Evolutionary conservation across 2,888 invertebrate genomes (phyloP).

Genomic region (Cataglyphis rosenhaueri): DNA sequence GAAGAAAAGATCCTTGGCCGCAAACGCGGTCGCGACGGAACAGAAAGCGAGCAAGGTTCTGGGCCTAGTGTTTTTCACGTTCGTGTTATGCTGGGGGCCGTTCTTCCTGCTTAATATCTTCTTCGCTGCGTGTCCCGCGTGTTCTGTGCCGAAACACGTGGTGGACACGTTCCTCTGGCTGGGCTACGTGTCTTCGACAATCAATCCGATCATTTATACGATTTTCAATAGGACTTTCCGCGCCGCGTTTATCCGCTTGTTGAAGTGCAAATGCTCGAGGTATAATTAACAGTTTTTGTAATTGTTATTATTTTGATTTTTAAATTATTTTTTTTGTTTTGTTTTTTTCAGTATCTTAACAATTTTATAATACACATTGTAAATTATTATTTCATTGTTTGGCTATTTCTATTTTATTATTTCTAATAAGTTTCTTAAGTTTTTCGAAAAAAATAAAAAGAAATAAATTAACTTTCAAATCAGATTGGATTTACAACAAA

Average conservation of each 20-base stretch:
- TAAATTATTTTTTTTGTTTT: too few species aligned
- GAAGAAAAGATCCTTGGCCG: constrained; percentile 90
- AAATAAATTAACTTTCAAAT: neutral
- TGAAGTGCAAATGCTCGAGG: constrained; percentile 92
- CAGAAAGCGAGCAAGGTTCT: constrained; percentile 98
- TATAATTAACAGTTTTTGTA: constrained; percentile 78
- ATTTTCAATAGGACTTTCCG: constrained; percentile 96
- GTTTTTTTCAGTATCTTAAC: too few species aligned
- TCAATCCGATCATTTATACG: constrained; percentile 97
- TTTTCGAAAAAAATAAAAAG: neutral
- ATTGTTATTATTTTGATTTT: neutral
- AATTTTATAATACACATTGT: neutral
- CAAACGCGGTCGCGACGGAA: constrained; percentile 95
- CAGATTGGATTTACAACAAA: neutral
- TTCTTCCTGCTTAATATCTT: constrained; percentile 96
- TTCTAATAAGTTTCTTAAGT: neutral
- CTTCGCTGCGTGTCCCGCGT: constrained; percentile 93
- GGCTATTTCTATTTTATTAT: neutral
- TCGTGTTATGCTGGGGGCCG: constrained; percentile 97
- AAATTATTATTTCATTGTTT: neutral
- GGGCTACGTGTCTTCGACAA: constrained; percentile 96
- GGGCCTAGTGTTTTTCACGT: constrained; percentile 96
- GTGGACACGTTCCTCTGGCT: constrained; percentile 95
- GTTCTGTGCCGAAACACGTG: constrained; percentile 91
- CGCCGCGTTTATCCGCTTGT: constrained; percentile 92